These are phyloP conservation scores for Scrobipalpa atriplicella DNA, from an alignment of 2,888 invertebrate genomes.

Conservation along the genomic window DNA sequence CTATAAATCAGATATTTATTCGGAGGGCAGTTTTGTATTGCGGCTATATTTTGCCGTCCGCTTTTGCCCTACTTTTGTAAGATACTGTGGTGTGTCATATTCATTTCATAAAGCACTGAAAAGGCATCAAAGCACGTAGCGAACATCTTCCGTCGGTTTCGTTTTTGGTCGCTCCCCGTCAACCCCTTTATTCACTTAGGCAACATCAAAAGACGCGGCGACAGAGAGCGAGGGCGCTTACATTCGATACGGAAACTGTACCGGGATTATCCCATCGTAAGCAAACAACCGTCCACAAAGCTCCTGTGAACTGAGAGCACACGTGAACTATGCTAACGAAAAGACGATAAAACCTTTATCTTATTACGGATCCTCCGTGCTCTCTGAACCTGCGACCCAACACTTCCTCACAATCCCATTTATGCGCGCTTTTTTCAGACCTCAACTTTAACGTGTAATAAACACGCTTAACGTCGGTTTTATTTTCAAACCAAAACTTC, in stretches of 20 bases:
- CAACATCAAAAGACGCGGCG: constrained; percentile 58
- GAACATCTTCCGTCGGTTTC: constrained; percentile 32
- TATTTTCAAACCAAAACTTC: constrained; percentile 26
- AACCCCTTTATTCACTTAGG: constrained; percentile 53
- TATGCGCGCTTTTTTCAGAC: constrained; percentile 36
- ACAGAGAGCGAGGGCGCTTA: constrained; percentile 47
- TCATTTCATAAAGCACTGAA: background rate
- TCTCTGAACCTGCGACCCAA: constrained; percentile 46
- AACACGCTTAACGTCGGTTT: constrained; percentile 20
- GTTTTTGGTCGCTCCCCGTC: constrained; percentile 37
- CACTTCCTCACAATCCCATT: constrained; percentile 46
- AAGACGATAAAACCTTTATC: constrained; percentile 79
- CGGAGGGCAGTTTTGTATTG: constrained; percentile 27
- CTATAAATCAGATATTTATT: constrained; percentile 44
- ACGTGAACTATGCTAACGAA: constrained; percentile 76
- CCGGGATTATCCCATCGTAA: constrained; percentile 71
- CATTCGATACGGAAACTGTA: constrained; percentile 62
- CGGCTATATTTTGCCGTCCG: background rate
- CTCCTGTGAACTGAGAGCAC: constrained; percentile 55
- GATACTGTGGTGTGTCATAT: background rate
- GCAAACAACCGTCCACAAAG: constrained; percentile 71
- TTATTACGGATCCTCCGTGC: constrained; percentile 66
- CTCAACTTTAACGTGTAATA: constrained; percentile 3
- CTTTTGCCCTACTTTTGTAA: constrained; percentile 2
- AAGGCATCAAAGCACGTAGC: constrained; percentile 28